These are phyloP conservation scores for Perca schrenkii DNA, from an alignment of 2,113 vertebrate species.

Conservation along the genomic window DNA sequence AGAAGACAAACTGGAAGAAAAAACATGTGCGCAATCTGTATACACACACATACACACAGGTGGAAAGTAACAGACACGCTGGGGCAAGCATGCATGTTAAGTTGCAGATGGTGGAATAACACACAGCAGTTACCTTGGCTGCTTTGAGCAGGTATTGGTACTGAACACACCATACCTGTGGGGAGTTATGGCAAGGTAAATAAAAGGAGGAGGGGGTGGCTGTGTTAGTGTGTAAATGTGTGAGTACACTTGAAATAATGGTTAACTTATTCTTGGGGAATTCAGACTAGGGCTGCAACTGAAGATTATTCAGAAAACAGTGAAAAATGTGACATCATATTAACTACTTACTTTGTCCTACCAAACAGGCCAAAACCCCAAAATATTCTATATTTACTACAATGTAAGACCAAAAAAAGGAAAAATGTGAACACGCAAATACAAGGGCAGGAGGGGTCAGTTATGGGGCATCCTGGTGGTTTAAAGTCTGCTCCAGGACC, in stretches of 20 bases:
- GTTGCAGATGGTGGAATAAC: conserved; percentile 50
- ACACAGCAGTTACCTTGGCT: conserved; percentile 81
- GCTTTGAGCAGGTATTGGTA: conserved; percentile 80
- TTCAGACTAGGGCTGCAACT: not conserved
- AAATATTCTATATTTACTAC: not conserved
- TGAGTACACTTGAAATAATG: conserved; percentile 2
- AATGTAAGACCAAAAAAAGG: not conserved
- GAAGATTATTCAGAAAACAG: not conserved
- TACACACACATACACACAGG: conserved; percentile 15
- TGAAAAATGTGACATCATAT: not conserved
- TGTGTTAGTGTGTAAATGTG: conserved; percentile 48
- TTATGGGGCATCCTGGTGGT: conserved; percentile 2
- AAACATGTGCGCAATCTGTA: not conserved
- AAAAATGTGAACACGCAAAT: not conserved
- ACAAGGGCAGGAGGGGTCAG: not conserved
- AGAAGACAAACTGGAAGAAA: conserved; percentile 20
- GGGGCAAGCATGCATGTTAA: conserved; percentile 60
- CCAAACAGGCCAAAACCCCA: not conserved
- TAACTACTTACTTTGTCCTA: not conserved
- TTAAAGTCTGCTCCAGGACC: conserved; percentile 18
- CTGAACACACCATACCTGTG: conserved; percentile 80
- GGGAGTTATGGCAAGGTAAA: conserved; percentile 69
- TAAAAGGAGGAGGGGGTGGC: conserved; percentile 22
- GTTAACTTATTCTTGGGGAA: not conserved
- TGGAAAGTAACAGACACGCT: conserved; percentile 6